These are phyloP conservation scores for Lathamus discolor DNA, from an alignment of 2,113 vertebrate species.

Conservation along the genomic window DNA sequence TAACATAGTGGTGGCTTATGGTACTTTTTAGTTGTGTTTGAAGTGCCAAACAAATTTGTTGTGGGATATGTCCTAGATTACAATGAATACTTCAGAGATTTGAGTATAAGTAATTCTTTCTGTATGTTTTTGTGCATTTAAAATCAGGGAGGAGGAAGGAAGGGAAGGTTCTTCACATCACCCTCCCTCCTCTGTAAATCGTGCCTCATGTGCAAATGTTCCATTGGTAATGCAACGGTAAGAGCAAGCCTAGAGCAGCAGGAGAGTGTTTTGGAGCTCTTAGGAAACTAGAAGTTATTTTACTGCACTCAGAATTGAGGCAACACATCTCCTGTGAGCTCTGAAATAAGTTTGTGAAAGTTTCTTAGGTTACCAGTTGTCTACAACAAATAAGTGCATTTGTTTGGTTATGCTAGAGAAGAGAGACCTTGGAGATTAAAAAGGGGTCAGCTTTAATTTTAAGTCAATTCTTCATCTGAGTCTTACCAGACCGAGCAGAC, in stretches of 20 bases:
- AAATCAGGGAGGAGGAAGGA: conserved; percentile 9
- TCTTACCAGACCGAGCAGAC: not conserved
- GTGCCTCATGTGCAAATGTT: not conserved
- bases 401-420: not conserved
- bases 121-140: not conserved
- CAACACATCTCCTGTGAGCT: not conserved
- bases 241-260: not conserved
- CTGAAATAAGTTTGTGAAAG: not conserved
- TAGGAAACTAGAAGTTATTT: not conserved
- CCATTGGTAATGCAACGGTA: not conserved
- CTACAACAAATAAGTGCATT: not conserved
- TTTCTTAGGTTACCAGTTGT: not conserved
- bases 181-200: not conserved
- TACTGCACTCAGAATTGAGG: not conserved
- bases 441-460: not conserved
- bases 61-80: conserved; percentile 98
- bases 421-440: not conserved
- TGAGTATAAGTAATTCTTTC: conserved; percentile 89
- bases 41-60: conserved; percentile 98
- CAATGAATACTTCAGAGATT: conserved; percentile 98
- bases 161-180: not conserved
- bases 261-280: not conserved
- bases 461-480: not conserved
- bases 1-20: conserved; percentile 42
- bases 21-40: conserved; percentile 90